Conservation (phyloP, 2,888 invertebrate genomes). For the Smittia aterrima region DNA sequence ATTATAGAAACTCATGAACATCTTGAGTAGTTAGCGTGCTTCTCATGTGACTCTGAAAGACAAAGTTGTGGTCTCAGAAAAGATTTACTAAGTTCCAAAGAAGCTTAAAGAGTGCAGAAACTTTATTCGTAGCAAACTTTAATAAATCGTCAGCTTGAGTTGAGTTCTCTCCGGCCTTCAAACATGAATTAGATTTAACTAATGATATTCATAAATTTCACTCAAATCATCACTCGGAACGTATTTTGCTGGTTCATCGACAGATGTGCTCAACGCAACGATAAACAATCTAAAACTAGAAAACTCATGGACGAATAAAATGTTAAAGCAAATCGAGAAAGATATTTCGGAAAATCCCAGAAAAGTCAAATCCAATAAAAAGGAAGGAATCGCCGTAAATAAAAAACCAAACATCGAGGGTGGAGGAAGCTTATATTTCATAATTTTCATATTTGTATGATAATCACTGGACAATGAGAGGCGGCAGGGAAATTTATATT, state of each 20-base stretch:
- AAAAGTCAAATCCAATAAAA: neutral
- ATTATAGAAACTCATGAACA: too few species aligned
- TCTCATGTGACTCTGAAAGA: too few species aligned
- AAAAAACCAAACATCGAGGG: neutral
- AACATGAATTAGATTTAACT: neutral
- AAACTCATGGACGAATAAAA: too few species aligned
- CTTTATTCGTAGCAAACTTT: neutral
- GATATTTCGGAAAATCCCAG: too few species aligned
- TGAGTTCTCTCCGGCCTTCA: neutral
- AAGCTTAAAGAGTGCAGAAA: neutral
- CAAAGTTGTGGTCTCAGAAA: too few species aligned
- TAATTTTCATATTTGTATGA: constrained; percentile 40
- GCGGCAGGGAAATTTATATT: constrained; percentile 24
- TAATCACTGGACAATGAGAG: constrained; percentile 35
- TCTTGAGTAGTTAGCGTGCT: too few species aligned
- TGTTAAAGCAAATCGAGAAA: too few species aligned
- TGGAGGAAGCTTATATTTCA: constrained; percentile 34
- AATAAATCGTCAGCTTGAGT: neutral
- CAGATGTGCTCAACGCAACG: neutral
- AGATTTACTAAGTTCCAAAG: too few species aligned
- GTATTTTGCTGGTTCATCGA: neutral
- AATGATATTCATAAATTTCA: neutral
- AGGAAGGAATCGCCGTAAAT: neutral
- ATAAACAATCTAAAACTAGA: neutral
- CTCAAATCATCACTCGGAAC: neutral